phyloP scores from a whole-genome alignment of 2,888 invertebrate species.

The Thumatha senex region DNA sequence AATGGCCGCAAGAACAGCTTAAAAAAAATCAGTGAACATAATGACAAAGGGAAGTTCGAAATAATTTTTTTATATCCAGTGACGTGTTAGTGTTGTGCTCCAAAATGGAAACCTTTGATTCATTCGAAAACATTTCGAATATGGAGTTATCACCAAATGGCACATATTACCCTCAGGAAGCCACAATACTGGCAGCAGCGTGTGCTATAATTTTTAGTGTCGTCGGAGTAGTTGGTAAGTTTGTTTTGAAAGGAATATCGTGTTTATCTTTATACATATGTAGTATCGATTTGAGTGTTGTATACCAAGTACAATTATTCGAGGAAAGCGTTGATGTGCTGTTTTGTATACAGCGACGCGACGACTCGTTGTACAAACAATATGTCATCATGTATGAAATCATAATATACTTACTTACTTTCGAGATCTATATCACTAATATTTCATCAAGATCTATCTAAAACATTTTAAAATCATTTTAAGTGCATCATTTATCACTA shows the following conservation, averaged over 20 bases:
- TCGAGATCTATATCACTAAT: constrained; percentile 29
- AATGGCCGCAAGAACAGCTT: constrained; percentile 21
- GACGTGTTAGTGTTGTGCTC: constrained; percentile 49
- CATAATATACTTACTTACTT: constrained; percentile 45
- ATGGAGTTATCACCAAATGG: constrained; percentile 55
- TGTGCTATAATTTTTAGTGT: constrained; percentile 91
- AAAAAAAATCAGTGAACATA: constrained; percentile 30
- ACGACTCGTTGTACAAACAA: constrained; percentile 42
- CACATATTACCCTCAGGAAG: constrained; percentile 86
- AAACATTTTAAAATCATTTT: constrained; percentile 13
- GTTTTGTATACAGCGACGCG: constrained; percentile 47
- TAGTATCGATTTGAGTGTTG: constrained; percentile 36
- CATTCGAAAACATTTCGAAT: constrained; percentile 42
- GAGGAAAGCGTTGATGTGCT: constrained; percentile 50
- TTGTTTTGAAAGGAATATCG: constrained; percentile 43
- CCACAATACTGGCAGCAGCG: constrained; percentile 89
- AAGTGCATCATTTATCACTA: too few species aligned
- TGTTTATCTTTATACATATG: constrained; percentile 39
- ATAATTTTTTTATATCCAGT: constrained; percentile 38
- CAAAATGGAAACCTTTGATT: constrained; percentile 40
- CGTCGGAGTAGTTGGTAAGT: constrained; percentile 90
- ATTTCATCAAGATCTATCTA: constrained; percentile 29
- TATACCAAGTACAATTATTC: constrained; percentile 39
- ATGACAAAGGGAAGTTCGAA: constrained; percentile 53
- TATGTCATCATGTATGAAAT: constrained; percentile 52